A percentile compares a stretch with the other conserved stretches of the same genome.
These are phyloP conservation scores for Tor tambroides DNA, from an alignment of 2,113 vertebrate genomes.

Conservation along the genomic window DNA sequence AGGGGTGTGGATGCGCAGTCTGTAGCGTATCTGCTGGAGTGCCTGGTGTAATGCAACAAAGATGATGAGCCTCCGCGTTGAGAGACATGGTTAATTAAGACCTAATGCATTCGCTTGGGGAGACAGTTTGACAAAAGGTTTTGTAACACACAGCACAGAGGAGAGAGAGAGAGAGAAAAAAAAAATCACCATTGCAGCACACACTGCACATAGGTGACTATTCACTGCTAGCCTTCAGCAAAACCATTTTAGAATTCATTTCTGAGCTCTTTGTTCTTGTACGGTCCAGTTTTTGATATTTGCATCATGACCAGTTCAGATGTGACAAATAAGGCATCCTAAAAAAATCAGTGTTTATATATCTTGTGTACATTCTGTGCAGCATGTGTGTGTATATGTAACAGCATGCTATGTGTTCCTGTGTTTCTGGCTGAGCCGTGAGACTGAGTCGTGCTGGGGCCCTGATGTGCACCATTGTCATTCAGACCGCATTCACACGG, in stretches of 20 bases:
- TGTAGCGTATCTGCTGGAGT: slow-evolving; percentile 17
- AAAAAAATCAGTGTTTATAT: slow-evolving; percentile 46
- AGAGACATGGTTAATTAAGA: slow-evolving; percentile 47
- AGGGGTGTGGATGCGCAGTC: slow-evolving; percentile 44
- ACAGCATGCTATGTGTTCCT: background rate
- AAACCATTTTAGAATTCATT: background rate
- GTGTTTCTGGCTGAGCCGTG: slow-evolving; percentile 39
- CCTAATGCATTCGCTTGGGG: slow-evolving; percentile 41
- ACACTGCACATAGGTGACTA: slow-evolving; percentile 16
- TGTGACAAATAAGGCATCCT: background rate
- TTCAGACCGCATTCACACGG: slow-evolving; percentile 72
- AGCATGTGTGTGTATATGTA: slow-evolving; percentile 11
- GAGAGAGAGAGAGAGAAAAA: background rate
- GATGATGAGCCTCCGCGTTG: slow-evolving; percentile 39
- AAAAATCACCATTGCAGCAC: slow-evolving; percentile 36
- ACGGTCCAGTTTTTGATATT: background rate
- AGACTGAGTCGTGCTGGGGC: slow-evolving; percentile 65
- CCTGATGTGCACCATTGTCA: slow-evolving; percentile 72
- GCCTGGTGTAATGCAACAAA: slow-evolving; percentile 43
- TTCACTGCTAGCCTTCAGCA: slow-evolving; percentile 1
- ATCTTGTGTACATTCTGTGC: slow-evolving; percentile 20
- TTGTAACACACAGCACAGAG: slow-evolving; percentile 32
- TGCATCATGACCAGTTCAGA: background rate
- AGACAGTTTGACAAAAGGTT: slow-evolving; percentile 42
- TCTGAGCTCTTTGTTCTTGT: background rate